phyloP scores from a whole-genome alignment of 2,888 invertebrate genomes.

The Xestia c-nigrum region DNA sequence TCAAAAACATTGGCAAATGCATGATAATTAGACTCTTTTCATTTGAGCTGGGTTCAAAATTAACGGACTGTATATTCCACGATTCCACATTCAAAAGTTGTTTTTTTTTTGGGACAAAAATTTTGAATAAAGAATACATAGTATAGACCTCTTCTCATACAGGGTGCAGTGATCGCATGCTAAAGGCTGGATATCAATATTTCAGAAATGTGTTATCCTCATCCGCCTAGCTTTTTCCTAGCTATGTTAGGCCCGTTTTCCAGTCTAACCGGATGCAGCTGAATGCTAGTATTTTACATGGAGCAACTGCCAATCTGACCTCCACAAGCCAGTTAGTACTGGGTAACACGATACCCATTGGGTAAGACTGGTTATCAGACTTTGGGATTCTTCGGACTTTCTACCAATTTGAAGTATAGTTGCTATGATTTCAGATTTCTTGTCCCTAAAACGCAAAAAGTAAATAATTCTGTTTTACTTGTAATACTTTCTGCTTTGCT shows the following conservation, averaged over 20 bases:
- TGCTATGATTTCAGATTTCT: not conserved
- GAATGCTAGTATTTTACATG: too few relatives aligned
- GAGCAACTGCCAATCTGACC: too few relatives aligned
- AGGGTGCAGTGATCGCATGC: not conserved
- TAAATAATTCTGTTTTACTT: not conserved
- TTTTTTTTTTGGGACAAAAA: not conserved
- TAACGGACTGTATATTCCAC: not conserved
- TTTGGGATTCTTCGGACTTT: too few relatives aligned
- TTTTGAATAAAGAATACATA: not conserved
- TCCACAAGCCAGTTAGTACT: too few relatives aligned
- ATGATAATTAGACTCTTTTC: constrained; percentile 13
- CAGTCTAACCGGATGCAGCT: too few relatives aligned
- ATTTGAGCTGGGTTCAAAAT: not conserved
- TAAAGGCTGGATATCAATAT: not conserved
- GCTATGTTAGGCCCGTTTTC: too few relatives aligned
- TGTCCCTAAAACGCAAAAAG: not conserved
- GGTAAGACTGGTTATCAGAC: too few relatives aligned
- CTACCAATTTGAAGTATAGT: not conserved
- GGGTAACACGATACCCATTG: too few relatives aligned
- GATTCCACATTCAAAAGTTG: not conserved
- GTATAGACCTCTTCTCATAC: not conserved
- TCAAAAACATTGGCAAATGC: constrained; percentile 21
- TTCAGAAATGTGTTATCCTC: not conserved
- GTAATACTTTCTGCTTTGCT: too few relatives aligned
- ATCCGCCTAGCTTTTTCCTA: too few relatives aligned